Conservation (phyloP, 2,113 vertebrate genomes). For the Pampusana beccarii region DNA sequence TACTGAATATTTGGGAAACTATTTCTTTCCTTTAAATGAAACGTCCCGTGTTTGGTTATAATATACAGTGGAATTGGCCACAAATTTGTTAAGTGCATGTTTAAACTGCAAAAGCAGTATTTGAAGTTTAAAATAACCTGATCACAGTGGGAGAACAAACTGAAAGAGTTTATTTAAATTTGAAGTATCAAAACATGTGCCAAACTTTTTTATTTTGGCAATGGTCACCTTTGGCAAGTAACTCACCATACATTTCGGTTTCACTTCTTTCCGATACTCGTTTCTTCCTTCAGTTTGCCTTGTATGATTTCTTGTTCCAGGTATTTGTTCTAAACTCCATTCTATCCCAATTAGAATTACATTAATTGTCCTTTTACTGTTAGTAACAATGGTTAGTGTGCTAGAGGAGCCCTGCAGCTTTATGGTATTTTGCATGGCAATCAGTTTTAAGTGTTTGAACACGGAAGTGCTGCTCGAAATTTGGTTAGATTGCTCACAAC, state of each 20-base stretch:
- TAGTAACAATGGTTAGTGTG: neutral
- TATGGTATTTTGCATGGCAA: neutral
- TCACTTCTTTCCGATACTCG: neutral
- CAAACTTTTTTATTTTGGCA: neutral
- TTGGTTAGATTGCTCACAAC: neutral
- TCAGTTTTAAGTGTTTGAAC: neutral
- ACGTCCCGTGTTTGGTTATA: accelerated
- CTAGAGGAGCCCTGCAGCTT: neutral
- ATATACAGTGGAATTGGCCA: neutral
- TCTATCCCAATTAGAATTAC: neutral
- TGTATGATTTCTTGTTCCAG: neutral
- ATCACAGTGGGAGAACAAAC: neutral
- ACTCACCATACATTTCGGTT: neutral
- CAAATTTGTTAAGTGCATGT: neutral
- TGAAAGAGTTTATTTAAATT: neutral
- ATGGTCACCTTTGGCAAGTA: neutral
- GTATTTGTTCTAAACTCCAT: neutral
- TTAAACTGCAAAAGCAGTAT: neutral
- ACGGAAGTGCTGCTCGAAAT: neutral
- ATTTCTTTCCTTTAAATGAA: neutral
- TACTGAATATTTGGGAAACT: neutral
- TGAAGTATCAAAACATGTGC: neutral
- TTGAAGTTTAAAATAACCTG: neutral
- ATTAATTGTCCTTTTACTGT: neutral
- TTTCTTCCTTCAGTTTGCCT: neutral